Evolutionary conservation across 1,140 invertebrate genomes (phyloP), one percentile per base, ranked within the genome.

Genomic region (Scaptodrosophila lebanonensis): DNA sequence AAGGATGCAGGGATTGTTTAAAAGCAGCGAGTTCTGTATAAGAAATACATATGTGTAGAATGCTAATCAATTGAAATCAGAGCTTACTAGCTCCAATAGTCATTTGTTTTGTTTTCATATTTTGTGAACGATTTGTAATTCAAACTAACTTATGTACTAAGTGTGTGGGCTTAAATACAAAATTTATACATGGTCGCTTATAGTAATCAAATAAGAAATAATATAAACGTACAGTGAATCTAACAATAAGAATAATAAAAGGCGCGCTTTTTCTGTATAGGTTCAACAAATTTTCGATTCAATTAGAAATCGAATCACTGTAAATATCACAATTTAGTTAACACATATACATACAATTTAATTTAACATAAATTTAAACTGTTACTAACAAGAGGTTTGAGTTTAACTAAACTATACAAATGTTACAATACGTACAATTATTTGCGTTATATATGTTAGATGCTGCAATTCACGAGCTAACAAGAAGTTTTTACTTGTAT

Each of bases 281-380:
- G 73, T 58, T 79, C 65, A 77, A 77, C 73, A 77, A 79, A 77
- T 68, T 79, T 82, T 82, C 69, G 66, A 82, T 82, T 82, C 70
- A 76, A 85, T 83, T 76, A 56, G 40, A 82, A 76, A 86, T 84
- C 82, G 84, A 86, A 86, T 86, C 84, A 86, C 84, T 86, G 84
- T 86, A 86, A 86, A 86, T 86, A 86, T 86, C 84, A 86, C 84
- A 86, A 85, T 86, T 86, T 85, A 86, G 84, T 86, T 86, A 86
- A 86, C 84, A 86, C 68, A 85, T 83, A 59, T 64, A 54, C 58
- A 82, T 67, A 66, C 57, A 65, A 83, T 68, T 61, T 71, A 59
- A 77, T 60, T 73, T 56, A 66, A 42, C 62, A n/a, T n/a, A 66
- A 65, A 67, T 77, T 66, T 66, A 66, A 71, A 50, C 27, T 25